These are phyloP conservation scores for Scrobipalpa atriplicella DNA, from an alignment of 2,888 invertebrate species.

Conservation along the genomic window DNA sequence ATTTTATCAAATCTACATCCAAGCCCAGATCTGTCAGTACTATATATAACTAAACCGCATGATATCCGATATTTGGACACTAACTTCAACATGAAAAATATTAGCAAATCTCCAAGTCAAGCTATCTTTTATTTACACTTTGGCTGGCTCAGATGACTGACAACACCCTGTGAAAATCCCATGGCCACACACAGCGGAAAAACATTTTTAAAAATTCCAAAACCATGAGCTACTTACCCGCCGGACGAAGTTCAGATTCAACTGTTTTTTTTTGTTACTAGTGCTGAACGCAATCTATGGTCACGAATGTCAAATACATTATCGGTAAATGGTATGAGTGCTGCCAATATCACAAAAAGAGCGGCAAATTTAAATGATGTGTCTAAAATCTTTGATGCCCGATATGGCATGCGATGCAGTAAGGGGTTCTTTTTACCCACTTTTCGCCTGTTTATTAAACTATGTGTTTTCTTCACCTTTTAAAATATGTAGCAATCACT, in stretches of 20 bases:
- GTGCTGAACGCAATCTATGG: constrained; percentile 4
- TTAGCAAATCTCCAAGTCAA: neutral
- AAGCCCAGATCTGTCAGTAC: neutral
- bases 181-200: constrained; percentile 11
- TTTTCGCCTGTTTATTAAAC: too few relatives aligned
- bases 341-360: neutral
- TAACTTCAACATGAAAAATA: constrained; percentile 8
- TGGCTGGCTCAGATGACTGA: neutral
- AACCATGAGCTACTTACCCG: too few relatives aligned
- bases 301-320: constrained; percentile 4
- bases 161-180: constrained; percentile 7
- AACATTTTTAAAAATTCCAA: neutral
- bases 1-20: neutral
- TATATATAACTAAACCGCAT: too few relatives aligned
- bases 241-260: constrained; percentile 6
- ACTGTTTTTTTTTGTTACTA: constrained; percentile 2
- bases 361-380: too few relatives aligned
- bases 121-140: neutral
- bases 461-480: too few relatives aligned
- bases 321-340: constrained; percentile 1
- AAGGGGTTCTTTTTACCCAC: too few relatives aligned
- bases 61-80: neutral
- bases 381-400: constrained; percentile 3
- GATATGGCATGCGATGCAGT: too few relatives aligned
- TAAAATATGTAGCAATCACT: too few relatives aligned